Base-by-base conservation (phyloP, 2,888 invertebrate species). In the Saturnia pavonia region DNA sequence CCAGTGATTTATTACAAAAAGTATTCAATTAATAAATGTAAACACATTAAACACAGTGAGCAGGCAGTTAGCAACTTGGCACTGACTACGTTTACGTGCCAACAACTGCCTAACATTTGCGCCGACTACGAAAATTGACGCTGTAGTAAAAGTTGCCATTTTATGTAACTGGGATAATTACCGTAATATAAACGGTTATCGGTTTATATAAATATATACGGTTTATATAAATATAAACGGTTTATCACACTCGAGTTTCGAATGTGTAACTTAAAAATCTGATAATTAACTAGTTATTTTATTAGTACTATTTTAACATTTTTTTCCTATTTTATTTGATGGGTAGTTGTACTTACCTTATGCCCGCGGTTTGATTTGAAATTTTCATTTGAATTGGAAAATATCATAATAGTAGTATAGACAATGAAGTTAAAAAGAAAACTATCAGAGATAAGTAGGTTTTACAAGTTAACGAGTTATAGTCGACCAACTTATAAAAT, bases 61-160 rank as follows among this genome's bases (percentile, higher is more conserved):
- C 19, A 40, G 65, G 65, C 40, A 40, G 65, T 65, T 65, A 65
- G 65, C 65, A 40, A 40, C 65, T 65, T 65, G 65, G 65, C 65
- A 65, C 65, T 34, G 12, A 65, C 65, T 65, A 65, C 40, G 42
- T 27, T 63, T 63, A 69, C 69, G 22, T 57, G 69, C 22, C 42
- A 69, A 57, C 57, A 42, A 69, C 54, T 57, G 57, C 69, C 57
- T 42, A 43, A 69, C 69, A 7, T 40, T 65, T 65, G 65, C n/a
- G 65, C 34, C 19, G 65, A 65, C 40, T 65, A 40, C 40, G 65
- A 65, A 65, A 65, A 65, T 40, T 65, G 40, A 19, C 40, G 40
- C 65, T 40, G 34, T 57, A 57, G 40, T 65, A 40, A 57, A 27
- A 25, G 12, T 57, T 25, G 12, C 57, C 25, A 57, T 14, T 57